Conservation (phyloP, 1,140 invertebrate genomes). For the Lordiphosa collinella region DNA sequence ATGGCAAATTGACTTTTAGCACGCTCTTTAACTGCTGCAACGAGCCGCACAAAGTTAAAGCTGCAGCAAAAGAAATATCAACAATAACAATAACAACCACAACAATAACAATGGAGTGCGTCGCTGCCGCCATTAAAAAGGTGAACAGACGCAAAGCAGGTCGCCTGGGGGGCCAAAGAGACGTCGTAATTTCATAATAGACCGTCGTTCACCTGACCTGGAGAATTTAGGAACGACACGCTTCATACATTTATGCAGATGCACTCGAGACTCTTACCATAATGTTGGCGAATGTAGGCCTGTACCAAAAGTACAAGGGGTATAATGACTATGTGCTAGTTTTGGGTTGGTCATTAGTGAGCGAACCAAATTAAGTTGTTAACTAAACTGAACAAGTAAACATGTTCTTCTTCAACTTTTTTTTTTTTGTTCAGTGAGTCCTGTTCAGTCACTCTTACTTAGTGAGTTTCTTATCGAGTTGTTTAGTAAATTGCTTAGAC, state of each 20-base stretch:
- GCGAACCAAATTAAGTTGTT: too few relatives aligned
- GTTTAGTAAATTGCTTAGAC: too few relatives aligned
- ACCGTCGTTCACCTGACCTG: conserved; percentile 10
- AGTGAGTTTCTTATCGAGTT: too few relatives aligned
- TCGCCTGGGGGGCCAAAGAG: conserved; percentile 21
- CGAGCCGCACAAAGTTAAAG: conserved; percentile 40
- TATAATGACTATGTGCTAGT: too few relatives aligned
- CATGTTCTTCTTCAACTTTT: too few relatives aligned
- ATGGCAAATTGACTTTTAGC: conserved; percentile 52
- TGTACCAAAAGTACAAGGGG: too few relatives aligned
- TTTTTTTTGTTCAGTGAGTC: too few relatives aligned
- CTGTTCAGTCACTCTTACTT: too few relatives aligned
- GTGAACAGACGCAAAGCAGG: conserved; percentile 60
- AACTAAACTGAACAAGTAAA: too few relatives aligned
- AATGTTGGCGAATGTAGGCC: too few relatives aligned
- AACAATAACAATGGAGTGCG: conserved; percentile 28
- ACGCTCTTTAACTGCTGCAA: conserved; percentile 54
- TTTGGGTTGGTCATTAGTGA: too few relatives aligned
- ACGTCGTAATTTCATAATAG: conserved; percentile 31
- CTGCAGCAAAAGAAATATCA: conserved; percentile 21
- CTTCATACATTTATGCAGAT: conserved; percentile 18
- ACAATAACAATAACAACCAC: neutral
- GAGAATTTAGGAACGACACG: neutral
- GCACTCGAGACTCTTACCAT: conserved; percentile 5
- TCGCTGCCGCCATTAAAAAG: conserved; percentile 24